A percentile compares a stretch with the other conserved stretches of the same genome.
Evolutionary conservation across 1,140 invertebrate species (phyloP).

Genomic region (Wasmannia auropunctata): DNA sequence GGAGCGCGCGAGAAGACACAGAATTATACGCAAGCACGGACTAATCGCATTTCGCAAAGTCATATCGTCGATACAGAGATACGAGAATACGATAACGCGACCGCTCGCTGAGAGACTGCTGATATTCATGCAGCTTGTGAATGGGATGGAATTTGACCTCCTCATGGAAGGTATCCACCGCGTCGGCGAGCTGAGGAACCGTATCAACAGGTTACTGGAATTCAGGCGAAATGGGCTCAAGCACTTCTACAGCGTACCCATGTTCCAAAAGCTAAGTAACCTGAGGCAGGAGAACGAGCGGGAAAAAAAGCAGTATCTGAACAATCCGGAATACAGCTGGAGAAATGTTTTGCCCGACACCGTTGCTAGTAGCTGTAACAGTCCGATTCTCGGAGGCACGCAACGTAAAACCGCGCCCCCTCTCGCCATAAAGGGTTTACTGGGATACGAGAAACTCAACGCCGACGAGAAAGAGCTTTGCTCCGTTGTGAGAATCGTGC

Average conservation of each 20-base stretch:
- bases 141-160: conserved; percentile 91
- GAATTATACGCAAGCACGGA: conserved; percentile 92
- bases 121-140: conserved; percentile 90
- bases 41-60: conserved; percentile 90
- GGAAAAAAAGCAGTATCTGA: conserved; percentile 86
- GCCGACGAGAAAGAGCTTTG: conserved; percentile 91
- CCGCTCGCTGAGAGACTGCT: conserved; percentile 88
- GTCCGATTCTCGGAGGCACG: conserved; percentile 32
- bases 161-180: conserved; percentile 91
- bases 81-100: conserved; percentile 88
- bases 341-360: conserved; percentile 71
- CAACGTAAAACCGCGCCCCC: conserved; percentile 86
- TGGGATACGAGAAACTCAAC: conserved; percentile 92
- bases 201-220: conserved; percentile 88
- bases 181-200: conserved; percentile 89
- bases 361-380: conserved; percentile 37
- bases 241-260: conserved; percentile 87
- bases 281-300: conserved; percentile 88
- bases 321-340: conserved; percentile 83
- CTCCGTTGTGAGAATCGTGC: conserved; percentile 90
- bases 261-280: conserved; percentile 87
- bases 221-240: conserved; percentile 90
- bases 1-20: conserved; percentile 90
- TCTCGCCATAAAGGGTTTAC: conserved; percentile 91
- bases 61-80: conserved; percentile 87